A percentile compares a stretch with the other conserved stretches of the same genome.
Evolutionary conservation across 2,888 invertebrate species (phyloP).

Genomic region (Plagiodera versicolora): DNA sequence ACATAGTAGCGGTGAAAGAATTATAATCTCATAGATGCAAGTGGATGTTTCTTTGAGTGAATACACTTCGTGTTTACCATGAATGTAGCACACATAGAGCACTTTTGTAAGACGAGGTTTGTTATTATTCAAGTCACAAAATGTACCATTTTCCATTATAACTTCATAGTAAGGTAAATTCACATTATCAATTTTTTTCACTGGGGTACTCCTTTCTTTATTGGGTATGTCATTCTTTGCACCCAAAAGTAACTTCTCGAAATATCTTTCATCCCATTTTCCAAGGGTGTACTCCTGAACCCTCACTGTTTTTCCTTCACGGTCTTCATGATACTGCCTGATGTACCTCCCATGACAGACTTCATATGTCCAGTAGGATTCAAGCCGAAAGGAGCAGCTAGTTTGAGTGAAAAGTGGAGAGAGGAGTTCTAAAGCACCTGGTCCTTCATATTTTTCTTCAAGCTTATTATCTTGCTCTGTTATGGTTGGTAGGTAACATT

Average conservation of each 20-base stretch:
- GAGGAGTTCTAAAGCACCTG: constrained; percentile 76
- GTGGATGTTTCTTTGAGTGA: constrained; percentile 91
- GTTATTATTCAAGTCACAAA: constrained; percentile 84
- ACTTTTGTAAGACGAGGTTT: constrained; percentile 80
- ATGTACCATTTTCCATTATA: constrained; percentile 84
- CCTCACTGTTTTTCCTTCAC: constrained; percentile 81
- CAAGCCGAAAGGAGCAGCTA: constrained; percentile 75
- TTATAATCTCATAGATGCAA: constrained; percentile 92
- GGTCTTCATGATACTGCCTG: constrained; percentile 93
- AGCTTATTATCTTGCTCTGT: constrained; percentile 58
- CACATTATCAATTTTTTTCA: constrained; percentile 83
- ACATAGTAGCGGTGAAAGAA: constrained; percentile 85
- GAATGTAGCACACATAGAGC: constrained; percentile 85
- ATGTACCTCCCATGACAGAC: constrained; percentile 91
- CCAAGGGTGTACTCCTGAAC: constrained; percentile 86
- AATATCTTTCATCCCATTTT: constrained; percentile 69
- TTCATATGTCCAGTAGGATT: constrained; percentile 96
- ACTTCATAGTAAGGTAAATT: constrained; percentile 87
- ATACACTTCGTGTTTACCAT: constrained; percentile 89
- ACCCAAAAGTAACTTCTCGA: constrained; percentile 60
- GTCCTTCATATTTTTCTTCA: constrained; percentile 70
- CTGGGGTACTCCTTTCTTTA: constrained; percentile 55
- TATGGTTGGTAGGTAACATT: constrained; percentile 76
- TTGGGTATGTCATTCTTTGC: constrained; percentile 58
- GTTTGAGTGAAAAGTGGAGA: constrained; percentile 75